Evolutionary conservation across 2,888 invertebrate species (phyloP), one percentile per base, ranked within the genome.

Genomic region (Polymixis flavicincta): DNA sequence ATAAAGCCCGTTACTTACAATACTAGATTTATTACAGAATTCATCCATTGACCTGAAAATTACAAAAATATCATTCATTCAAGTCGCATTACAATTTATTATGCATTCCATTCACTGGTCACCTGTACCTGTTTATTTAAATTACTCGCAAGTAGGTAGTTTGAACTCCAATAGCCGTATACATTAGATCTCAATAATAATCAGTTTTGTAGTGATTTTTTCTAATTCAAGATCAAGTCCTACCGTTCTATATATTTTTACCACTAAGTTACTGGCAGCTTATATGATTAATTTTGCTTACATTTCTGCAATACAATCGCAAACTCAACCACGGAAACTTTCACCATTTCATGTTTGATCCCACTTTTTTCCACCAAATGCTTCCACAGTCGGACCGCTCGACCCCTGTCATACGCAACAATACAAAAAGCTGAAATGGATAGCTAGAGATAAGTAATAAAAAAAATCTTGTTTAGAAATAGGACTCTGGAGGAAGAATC

Each of bases 361-460:
- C 14, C 14, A 63, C 37, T 55, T 28, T 28, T 54, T 6, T 50
- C 74, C 8, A 3, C 17, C 32, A n/a, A n/a, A n/a, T n/a, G n/a
- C n/a, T n/a, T n/a, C n/a, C n/a, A n/a, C n/a, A n/a, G n/a, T n/a
- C n/a, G n/a, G n/a, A n/a, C n/a, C n/a, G n/a, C 42, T 17, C 28
- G n/a, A 59, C 28, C 45, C 59, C 22, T 45, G 59, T 59, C 59
- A n/a, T 19, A 45, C 8, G n/a, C 37, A 42, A 17, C 9, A 25
- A 52, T 67, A 37, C 14, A 50, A 71, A 37, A 91, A 91, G 89
- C 14, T 85, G 83, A 83, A 85, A 83, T 87, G 78, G 80, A 78
- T 80, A 84, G 85, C 85, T 85, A 17, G 22, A 84, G 85, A 84
- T 85, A 28, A 42, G 7, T 57, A 84, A 85, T 59, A n/a, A 69